Evolutionary conservation across 2,113 vertebrate species (phyloP).

Genomic region (Aythya baeri): DNA sequence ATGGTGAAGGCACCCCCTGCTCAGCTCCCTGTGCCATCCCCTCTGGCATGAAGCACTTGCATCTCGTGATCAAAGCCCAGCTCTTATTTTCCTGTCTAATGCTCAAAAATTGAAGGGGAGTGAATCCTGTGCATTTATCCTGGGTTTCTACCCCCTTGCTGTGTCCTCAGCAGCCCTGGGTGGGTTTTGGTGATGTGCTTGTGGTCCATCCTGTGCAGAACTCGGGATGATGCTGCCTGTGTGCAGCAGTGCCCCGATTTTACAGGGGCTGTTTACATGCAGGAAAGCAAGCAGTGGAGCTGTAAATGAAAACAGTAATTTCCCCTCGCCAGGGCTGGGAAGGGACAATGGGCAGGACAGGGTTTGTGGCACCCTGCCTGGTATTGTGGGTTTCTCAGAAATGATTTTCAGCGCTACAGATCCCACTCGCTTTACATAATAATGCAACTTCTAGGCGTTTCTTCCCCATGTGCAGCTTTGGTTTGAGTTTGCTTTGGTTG

Average conservation of each 20-base stretch:
- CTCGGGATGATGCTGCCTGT: background rate
- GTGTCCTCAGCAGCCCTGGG: background rate
- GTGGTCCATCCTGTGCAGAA: fast-evolving
- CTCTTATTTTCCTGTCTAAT: background rate
- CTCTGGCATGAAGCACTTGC: fast-evolving
- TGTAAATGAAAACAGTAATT: background rate
- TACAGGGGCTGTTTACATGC: background rate
- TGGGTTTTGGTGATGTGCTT: background rate
- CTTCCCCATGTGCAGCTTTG: background rate
- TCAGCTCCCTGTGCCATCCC: background rate
- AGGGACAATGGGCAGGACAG: background rate
- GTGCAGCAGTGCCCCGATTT: background rate
- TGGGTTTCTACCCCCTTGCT: background rate
- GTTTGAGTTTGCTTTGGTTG: background rate
- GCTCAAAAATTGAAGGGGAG: background rate
- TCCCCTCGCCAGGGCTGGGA: background rate
- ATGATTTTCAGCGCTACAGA: background rate
- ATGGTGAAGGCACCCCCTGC: background rate
- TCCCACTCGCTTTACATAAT: background rate
- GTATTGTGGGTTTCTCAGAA: background rate
- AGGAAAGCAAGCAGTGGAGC: background rate
- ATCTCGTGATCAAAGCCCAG: background rate
- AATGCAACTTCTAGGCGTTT: background rate
- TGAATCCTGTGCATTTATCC: background rate
- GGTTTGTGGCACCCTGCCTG: background rate